A percentile compares a stretch with the other conserved stretches of the same genome.
Evolutionary conservation across 1,140 invertebrate genomes (phyloP).

Genomic region (Leptopilina clavipes): DNA sequence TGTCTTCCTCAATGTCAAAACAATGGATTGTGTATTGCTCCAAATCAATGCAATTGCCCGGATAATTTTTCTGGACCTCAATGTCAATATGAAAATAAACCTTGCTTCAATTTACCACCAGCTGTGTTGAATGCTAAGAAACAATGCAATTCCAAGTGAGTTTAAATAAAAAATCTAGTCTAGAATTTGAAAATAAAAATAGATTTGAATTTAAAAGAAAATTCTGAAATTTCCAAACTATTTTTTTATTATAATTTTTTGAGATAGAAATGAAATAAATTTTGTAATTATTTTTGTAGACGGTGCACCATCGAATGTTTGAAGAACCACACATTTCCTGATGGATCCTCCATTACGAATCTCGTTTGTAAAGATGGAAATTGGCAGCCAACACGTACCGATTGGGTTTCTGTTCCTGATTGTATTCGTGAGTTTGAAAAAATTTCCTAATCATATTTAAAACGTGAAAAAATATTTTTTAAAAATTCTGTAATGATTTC

Average conservation of each 20-base stretch:
- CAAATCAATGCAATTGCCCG: constrained; percentile 83
- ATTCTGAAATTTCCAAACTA: no score
- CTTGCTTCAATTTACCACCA: constrained; percentile 80
- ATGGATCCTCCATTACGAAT: constrained; percentile 78
- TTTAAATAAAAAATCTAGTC: no score
- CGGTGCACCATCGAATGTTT: constrained; percentile 78
- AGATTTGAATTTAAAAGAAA: no score
- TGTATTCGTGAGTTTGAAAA: constrained; percentile 76
- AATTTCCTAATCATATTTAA: not conserved
- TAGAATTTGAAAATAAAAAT: no score
- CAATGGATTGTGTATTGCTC: constrained; percentile 84
- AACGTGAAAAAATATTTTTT: constrained; percentile 41
- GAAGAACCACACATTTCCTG: constrained; percentile 80
- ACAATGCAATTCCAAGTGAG: constrained; percentile 81
- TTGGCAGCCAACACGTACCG: constrained; percentile 78
- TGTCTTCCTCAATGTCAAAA: constrained; percentile 86
- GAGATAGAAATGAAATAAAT: not conserved
- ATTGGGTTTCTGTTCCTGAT: constrained; percentile 79
- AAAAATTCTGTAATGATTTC: not conserved
- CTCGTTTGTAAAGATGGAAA: constrained; percentile 79
- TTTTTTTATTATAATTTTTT: no score
- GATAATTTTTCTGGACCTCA: constrained; percentile 82
- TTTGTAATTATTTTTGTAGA: constrained; percentile 45
- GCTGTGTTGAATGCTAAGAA: constrained; percentile 79
- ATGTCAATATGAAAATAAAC: constrained; percentile 84